These are phyloP conservation scores for Drymonia ruficornis DNA, from an alignment of 2,888 invertebrate species.

Conservation along the genomic window DNA sequence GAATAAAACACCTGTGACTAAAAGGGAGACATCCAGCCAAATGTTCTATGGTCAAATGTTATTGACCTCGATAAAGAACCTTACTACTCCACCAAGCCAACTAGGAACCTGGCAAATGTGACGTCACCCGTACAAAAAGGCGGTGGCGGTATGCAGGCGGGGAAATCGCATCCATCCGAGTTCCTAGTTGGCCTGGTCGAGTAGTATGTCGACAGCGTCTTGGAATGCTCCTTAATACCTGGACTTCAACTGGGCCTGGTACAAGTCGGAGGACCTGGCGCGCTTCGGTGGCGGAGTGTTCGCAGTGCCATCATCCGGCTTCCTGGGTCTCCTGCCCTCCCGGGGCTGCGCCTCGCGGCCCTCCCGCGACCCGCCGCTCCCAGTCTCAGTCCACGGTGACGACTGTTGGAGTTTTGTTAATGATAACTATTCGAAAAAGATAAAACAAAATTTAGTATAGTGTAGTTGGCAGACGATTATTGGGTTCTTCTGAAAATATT, in stretches of 20 bases:
- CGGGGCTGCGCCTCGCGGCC: constrained; percentile 64
- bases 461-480: neutral
- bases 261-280: constrained; percentile 88
- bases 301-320: constrained; percentile 79
- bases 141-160: no score
- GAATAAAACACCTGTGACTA: no score
- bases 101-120: no score
- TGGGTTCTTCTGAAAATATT: no score
- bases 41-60: no score
- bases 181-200: no score
- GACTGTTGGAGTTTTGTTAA: constrained; percentile 50
- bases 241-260: constrained; percentile 85
- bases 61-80: no score
- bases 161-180: no score
- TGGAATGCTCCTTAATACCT: constrained; percentile 64
- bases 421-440: constrained; percentile 8
- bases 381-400: constrained; percentile 80
- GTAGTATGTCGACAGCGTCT: constrained; percentile 8
- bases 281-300: constrained; percentile 87
- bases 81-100: no score
- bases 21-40: no score
- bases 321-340: constrained; percentile 79
- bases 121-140: no score
- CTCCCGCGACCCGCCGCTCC: constrained; percentile 73
- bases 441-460: constrained; percentile 6